Conservation (phyloP, 2,888 invertebrate species). For the Sinentomon sp. region DNA sequence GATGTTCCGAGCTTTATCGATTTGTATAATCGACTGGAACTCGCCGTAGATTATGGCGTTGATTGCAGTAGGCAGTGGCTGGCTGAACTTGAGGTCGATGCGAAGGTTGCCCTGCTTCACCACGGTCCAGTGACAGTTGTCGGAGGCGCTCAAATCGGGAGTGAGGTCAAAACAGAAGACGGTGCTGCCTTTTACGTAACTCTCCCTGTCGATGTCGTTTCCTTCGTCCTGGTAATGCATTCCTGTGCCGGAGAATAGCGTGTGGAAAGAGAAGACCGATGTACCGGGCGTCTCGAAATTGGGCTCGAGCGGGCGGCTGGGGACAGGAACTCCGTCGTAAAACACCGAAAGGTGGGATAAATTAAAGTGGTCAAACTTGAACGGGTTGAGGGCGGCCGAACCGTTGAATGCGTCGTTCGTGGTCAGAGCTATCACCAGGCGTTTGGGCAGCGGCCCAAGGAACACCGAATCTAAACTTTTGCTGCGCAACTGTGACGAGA, state of each 20-base stretch:
- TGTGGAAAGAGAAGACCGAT: neutral
- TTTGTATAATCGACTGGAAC: no score
- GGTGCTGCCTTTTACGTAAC: neutral
- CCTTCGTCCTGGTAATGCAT: neutral
- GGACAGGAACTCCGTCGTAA: neutral
- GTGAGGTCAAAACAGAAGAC: neutral
- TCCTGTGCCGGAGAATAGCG: slow-evolving; percentile 1
- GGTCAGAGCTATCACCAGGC: no score
- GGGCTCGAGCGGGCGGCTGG: neutral
- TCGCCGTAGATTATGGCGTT: no score
- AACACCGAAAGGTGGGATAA: neutral
- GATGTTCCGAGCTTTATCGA: no score
- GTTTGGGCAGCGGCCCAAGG: no score
- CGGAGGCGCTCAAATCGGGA: no score
- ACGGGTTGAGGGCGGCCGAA: neutral
- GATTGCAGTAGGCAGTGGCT: no score
- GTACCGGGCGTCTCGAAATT: neutral
- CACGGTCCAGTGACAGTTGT: no score
- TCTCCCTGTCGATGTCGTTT: neutral
- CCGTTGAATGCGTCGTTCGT: neutral
- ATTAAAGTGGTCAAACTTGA: neutral
- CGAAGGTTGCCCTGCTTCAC: no score
- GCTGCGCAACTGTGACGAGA: no score
- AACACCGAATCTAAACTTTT: no score
- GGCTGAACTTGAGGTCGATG: no score